Percentiles rank a stretch among this genome's conserved stretches.
Evolutionary conservation across 2,113 vertebrate genomes (phyloP).

Genomic region (Centropristis striata): DNA sequence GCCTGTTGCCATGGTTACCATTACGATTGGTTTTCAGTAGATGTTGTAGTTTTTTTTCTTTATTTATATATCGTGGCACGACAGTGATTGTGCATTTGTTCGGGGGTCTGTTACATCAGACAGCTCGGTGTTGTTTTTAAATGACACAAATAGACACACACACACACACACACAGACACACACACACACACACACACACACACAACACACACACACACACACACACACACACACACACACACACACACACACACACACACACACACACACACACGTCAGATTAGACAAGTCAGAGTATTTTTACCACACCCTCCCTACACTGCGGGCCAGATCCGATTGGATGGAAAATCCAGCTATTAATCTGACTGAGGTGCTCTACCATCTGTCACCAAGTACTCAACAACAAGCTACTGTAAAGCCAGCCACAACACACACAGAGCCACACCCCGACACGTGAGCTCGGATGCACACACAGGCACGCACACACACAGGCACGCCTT

Average conservation of each 20-base stretch:
- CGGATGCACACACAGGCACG: slow-evolving; percentile 16
- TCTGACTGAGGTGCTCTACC: slow-evolving; percentile 83
- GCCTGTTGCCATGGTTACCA: slow-evolving; percentile 68
- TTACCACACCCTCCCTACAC: slow-evolving; percentile 78
- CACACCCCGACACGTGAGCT: slow-evolving; percentile 28
- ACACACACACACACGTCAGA: slow-evolving; percentile 65
- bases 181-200: slow-evolving; percentile 42
- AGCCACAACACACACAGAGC: slow-evolving; percentile 51
- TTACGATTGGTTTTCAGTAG: slow-evolving; percentile 9
- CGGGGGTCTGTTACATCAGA: background rate
- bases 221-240: too few species aligned
- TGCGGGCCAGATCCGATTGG: slow-evolving; percentile 81
- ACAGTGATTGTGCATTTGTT: background rate
- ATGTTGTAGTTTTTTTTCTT: background rate
- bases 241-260: slow-evolving; percentile 33
- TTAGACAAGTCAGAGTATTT: slow-evolving; percentile 83
- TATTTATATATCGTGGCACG: background rate
- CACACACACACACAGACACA: slow-evolving; percentile 32
- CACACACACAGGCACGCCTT: slow-evolving; percentile 7
- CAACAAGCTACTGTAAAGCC: slow-evolving; percentile 56
- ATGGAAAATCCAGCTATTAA: slow-evolving; percentile 84
- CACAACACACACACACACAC: slow-evolving; percentile 30
- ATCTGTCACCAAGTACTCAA: slow-evolving; percentile 81
- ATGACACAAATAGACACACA: slow-evolving; percentile 27
- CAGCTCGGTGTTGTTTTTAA: background rate